A percentile compares a stretch with the other conserved stretches of the same genome.
These are phyloP conservation scores for Bombus cullumanus DNA, from an alignment of 1,140 invertebrate genomes.

Conservation along the genomic window DNA sequence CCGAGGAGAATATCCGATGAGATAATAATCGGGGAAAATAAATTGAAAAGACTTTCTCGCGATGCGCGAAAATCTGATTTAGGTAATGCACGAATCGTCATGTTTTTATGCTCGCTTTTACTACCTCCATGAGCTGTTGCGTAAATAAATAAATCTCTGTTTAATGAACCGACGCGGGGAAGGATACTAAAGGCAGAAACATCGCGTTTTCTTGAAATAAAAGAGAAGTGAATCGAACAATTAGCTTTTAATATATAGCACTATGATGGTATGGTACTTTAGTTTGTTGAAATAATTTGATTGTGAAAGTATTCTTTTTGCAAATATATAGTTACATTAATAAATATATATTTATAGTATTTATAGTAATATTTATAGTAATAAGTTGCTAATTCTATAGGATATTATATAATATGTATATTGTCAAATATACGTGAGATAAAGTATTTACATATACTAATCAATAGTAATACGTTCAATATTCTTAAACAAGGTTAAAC, in stretches of 20 bases:
- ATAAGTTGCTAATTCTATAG: no score
- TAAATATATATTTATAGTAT: no score
- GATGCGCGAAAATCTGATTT: constrained; percentile 5
- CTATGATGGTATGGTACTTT: not conserved
- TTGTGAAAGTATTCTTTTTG: not conserved
- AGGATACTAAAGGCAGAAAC: not conserved
- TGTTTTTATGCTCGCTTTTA: not conserved
- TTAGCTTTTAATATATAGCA: not conserved
- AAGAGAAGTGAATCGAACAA: not conserved
- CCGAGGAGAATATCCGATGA: not conserved
- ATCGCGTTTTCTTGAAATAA: not conserved
- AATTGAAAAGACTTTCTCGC: not conserved
- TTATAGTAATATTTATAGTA: no score
- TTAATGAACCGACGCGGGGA: not conserved
- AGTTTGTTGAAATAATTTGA: not conserved
- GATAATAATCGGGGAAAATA: not conserved
- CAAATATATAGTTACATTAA: no score
- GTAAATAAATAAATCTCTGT: not conserved
- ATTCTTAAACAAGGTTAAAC: not conserved
- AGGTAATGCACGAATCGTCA: not conserved
- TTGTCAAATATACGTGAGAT: not conserved
- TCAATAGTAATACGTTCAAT: not conserved
- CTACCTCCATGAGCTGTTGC: not conserved
- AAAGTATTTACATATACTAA: not conserved
- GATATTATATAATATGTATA: no score